phyloP scores from a whole-genome alignment of 2,797 vertebrate genomes.

The Nothura maculosa region DNA sequence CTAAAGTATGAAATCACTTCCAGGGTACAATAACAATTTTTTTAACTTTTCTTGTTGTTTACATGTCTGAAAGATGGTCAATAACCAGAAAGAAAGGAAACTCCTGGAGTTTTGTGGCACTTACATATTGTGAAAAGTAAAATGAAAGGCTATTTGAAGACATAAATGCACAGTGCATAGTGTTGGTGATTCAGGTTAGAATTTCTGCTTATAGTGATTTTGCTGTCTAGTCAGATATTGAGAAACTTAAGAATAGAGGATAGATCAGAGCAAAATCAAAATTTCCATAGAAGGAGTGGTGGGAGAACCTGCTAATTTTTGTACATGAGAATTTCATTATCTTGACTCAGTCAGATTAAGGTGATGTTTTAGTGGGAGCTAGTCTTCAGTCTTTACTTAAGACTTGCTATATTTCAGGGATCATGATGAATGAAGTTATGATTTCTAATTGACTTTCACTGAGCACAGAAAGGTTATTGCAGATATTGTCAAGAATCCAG shows the following conservation, averaged over 20 bases:
- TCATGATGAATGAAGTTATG: neutral
- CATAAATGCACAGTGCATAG: neutral
- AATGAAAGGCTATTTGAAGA: neutral
- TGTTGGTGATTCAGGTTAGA: neutral
- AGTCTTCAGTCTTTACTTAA: neutral
- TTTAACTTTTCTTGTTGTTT: neutral
- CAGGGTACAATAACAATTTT: neutral
- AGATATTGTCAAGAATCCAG: constrained; percentile 3
- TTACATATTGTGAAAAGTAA: neutral
- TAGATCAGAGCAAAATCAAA: neutral
- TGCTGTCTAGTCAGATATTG: neutral
- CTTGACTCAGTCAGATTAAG: neutral
- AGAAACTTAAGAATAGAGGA: neutral
- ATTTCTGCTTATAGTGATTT: neutral
- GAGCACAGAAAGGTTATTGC: constrained; percentile 13
- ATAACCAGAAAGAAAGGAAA: neutral
- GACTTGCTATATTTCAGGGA: neutral
- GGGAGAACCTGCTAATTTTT: neutral
- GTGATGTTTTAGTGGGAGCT: neutral
- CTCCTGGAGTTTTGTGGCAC: neutral
- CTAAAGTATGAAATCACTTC: neutral
- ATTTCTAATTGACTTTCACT: constrained; percentile 45
- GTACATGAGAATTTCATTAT: constrained; percentile 7
- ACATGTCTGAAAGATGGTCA: neutral
- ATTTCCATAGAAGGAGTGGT: neutral